Conservation (phyloP, 2,888 invertebrate species). For the Gymnocheta viridis region DNA sequence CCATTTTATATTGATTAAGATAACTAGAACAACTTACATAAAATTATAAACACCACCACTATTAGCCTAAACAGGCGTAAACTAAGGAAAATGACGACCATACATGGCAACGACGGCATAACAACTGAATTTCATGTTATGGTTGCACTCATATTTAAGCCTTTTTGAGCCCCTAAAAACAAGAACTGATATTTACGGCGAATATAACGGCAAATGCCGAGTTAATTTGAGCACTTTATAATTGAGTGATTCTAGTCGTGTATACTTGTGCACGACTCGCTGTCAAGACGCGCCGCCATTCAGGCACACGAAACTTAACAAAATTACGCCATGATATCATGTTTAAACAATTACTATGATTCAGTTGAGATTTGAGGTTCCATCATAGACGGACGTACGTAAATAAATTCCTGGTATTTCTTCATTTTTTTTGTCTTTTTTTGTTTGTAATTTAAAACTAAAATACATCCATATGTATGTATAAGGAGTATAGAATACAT, state of each 20-base stretch:
- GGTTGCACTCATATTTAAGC: conserved; percentile 61
- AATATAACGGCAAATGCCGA: conserved; percentile 41
- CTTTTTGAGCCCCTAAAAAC: conserved; percentile 28
- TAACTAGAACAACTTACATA: neutral
- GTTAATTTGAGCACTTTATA: conserved; percentile 22
- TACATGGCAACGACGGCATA: neutral
- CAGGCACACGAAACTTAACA: conserved; percentile 27
- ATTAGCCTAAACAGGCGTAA: neutral
- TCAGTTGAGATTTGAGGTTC: conserved; percentile 68
- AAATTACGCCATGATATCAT: conserved; percentile 55
- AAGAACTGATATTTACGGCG: conserved; percentile 63
- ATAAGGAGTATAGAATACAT: conserved; percentile 17
- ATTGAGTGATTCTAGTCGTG: conserved; percentile 50
- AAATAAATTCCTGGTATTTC: neutral
- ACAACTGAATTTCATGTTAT: conserved; percentile 38
- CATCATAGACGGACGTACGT: conserved; percentile 58
- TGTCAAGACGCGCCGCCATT: neutral
- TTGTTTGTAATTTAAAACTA: conserved; percentile 32
- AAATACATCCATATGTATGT: too few relatives aligned
- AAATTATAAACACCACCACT: neutral
- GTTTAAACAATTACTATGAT: conserved; percentile 55
- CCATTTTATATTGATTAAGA: neutral
- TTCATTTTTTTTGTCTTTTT: neutral
- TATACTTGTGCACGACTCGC: neutral
- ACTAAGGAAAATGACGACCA: neutral